phyloP scores from a whole-genome alignment of 2,113 vertebrate genomes.

The Phalacrocorax aristotelis region DNA sequence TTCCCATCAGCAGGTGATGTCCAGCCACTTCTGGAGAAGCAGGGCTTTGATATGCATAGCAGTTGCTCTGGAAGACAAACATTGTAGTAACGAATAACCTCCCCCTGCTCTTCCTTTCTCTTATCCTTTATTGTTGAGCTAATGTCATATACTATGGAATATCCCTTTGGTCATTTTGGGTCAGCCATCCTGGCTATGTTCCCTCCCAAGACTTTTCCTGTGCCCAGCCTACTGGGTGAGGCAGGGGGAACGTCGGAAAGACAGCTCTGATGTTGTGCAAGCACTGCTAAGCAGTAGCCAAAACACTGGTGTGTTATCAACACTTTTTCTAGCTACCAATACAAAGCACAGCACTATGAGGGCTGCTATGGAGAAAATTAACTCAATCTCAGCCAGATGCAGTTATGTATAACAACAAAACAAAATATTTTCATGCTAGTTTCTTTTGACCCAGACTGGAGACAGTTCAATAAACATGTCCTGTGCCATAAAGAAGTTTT shows the following conservation, averaged over 20 bases:
- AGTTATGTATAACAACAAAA: neutral
- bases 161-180: neutral
- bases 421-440: neutral
- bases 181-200: no score
- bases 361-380: neutral
- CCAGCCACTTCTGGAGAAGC: neutral
- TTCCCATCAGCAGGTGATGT: neutral
- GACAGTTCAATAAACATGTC: neutral
- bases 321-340: neutral
- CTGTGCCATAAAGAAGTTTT: neutral
- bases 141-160: neutral
- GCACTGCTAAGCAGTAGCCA: neutral
- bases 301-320: neutral
- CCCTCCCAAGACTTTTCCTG: neutral
- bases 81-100: no score
- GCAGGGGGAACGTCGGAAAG: neutral
- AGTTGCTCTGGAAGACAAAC: neutral
- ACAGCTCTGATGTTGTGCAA: no score
- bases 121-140: no score
- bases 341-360: neutral
- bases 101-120: no score
- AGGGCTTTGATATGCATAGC: rapidly evolving
- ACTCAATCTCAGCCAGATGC: neutral
- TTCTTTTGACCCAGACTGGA: neutral
- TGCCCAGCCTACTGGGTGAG: neutral